Evolutionary conservation across 2,888 invertebrate species (phyloP).

Genomic region (Marronus borbonicus): DNA sequence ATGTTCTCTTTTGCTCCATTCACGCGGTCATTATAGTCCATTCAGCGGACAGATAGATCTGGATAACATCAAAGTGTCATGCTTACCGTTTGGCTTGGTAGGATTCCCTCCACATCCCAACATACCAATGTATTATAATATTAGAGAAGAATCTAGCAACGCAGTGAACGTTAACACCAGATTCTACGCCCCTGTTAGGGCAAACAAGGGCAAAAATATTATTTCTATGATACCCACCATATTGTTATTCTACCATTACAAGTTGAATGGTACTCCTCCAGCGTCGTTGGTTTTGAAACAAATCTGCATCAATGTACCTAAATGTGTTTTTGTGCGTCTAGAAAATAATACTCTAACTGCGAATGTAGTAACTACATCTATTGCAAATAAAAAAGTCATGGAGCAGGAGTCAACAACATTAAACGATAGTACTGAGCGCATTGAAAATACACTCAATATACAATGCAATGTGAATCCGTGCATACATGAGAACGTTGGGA

Average conservation of each 20-base stretch:
- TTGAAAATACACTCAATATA: constrained; percentile 8
- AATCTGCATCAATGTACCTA: constrained; percentile 64
- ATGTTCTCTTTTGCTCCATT: constrained; percentile 66
- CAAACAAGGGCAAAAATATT: constrained; percentile 61
- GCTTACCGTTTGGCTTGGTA: constrained; percentile 64
- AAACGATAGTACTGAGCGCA: not conserved
- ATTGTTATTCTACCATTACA: constrained; percentile 60
- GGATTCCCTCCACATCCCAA: constrained; percentile 65
- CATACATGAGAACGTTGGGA: not conserved
- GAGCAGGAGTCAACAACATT: not conserved
- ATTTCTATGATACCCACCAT: constrained; percentile 63
- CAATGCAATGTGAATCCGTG: not conserved
- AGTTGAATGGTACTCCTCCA: constrained; percentile 42
- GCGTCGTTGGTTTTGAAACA: constrained; percentile 63
- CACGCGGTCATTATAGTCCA: constrained; percentile 64
- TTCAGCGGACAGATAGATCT: constrained; percentile 63
- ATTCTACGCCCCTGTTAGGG: constrained; percentile 63
- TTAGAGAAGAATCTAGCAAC: constrained; percentile 60
- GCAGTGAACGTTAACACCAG: constrained; percentile 61
- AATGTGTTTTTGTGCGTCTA: constrained; percentile 64
- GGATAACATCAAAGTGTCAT: constrained; percentile 61
- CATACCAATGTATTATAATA: constrained; percentile 63
- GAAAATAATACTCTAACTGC: constrained; percentile 30
- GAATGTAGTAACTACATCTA: constrained; percentile 11
- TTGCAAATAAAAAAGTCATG: not conserved